Base-by-base conservation (phyloP, 2,888 invertebrate species). In the Phlogophora meticulosa region DNA sequence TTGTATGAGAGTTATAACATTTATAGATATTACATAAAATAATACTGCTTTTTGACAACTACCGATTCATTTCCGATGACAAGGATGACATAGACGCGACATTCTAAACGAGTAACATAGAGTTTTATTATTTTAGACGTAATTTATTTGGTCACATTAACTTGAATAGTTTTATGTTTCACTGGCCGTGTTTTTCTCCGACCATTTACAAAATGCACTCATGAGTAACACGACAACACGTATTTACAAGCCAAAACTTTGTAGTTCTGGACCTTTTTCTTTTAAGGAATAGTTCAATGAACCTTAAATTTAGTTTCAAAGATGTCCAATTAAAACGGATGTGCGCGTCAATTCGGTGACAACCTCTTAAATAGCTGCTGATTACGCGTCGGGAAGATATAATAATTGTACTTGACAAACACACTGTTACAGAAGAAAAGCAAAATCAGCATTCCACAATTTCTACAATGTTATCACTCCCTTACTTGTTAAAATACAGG, bases 1-100 rank as follows among this genome's bases (percentile, higher is more conserved):
- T 64, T 73, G 78, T 78, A 83, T 71, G 81, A 80, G 83, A 85
- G 84, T 82, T 63, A 84, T 84, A 83, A 84, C 80, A 84, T 72
- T 69, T 56, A 57, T 68, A 60, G 66, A 75, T 59, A 48, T 49
- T 53, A 59, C 51, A 52, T 45, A 43, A 53, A 40, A 57, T 73
- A 78, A 80, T 80, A 78, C 80, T 80, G 70, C 51, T 70, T 61
- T 67, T 51, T 60, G 42, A 34, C 38, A 17, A 63, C 48, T 48
- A 53, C 32, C 32, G 20, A 57, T 17, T 7, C 45, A 24, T 17
- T 43, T 22, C 24, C 61, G 13, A 36, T 32, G 32, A 24, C 32
- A 51, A n/a, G n/a, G n/a, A 17, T 42, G 24, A 72, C 45, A 40
- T 43, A 60, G 58, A 61, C 53, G 55, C 36, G 28, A 55, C 22